These are phyloP conservation scores for Chymomyza amoena DNA, from an alignment of 2,888 invertebrate genomes.

Conservation along the genomic window DNA sequence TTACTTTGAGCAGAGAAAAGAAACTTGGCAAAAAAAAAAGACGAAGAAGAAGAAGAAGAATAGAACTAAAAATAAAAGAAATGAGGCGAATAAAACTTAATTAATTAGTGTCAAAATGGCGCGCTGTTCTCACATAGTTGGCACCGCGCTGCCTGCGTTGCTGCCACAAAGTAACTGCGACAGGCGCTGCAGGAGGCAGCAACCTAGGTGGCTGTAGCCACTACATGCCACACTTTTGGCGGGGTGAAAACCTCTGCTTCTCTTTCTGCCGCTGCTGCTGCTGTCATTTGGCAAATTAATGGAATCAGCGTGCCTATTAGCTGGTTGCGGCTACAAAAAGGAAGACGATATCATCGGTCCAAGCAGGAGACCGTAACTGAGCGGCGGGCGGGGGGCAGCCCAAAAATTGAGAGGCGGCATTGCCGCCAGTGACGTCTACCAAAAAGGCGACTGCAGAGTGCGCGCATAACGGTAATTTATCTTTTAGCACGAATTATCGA, in stretches of 20 bases:
- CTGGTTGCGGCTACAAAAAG: constrained; percentile 49
- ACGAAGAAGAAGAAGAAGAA: too few relatives aligned
- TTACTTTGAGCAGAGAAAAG: constrained; percentile 5
- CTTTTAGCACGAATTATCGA: constrained; percentile 72
- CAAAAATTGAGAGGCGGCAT: constrained; percentile 30
- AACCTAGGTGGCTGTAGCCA: not conserved
- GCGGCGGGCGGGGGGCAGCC: not conserved
- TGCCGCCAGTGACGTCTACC: constrained; percentile 23
- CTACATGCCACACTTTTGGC: constrained; percentile 25
- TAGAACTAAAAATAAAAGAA: constrained; percentile 13
- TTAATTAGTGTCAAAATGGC: constrained; percentile 69
- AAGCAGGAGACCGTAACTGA: not conserved
- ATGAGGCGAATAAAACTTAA: constrained; percentile 48
- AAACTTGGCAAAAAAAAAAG: constrained; percentile 3
- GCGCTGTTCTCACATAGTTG: constrained; percentile 8
- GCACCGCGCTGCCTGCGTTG: not conserved
- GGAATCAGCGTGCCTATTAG: constrained; percentile 71
- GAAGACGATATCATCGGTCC: constrained; percentile 38
- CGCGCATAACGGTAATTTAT: constrained; percentile 66
- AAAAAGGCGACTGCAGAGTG: constrained; percentile 21
- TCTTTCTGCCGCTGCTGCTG: constrained; percentile 28
- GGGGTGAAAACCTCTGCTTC: constrained; percentile 13
- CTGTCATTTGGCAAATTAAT: constrained; percentile 72
- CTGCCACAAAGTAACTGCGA: not conserved
- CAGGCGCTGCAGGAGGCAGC: not conserved